Evolutionary conservation across 1,140 invertebrate species (phyloP).

Genomic region (Ephestia elutella): DNA sequence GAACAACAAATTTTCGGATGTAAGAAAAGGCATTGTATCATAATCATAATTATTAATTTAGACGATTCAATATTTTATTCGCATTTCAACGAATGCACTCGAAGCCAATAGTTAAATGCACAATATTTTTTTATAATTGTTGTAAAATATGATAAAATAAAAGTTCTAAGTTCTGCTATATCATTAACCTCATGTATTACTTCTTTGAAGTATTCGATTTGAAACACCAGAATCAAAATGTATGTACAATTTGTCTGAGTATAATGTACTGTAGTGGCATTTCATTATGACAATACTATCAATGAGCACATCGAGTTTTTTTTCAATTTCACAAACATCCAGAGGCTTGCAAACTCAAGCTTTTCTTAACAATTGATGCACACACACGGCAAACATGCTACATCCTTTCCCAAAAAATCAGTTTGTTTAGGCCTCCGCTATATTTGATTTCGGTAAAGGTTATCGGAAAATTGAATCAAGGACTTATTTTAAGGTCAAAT

Average conservation of each 20-base stretch:
- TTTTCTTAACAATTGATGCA: constrained; percentile 38
- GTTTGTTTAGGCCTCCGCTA: constrained; percentile 10
- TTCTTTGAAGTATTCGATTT: neutral
- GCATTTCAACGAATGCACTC: too few relatives aligned
- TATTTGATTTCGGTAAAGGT: constrained; percentile 1
- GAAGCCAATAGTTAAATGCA: too few relatives aligned
- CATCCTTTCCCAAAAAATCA: neutral
- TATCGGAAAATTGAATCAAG: neutral
- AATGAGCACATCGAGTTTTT: constrained; percentile 37
- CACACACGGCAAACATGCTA: constrained; percentile 57
- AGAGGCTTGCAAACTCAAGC: constrained; percentile 57
- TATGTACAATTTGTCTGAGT: constrained; percentile 14
- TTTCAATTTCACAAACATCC: constrained; percentile 47
- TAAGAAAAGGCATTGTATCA: too few relatives aligned
- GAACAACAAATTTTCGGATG: too few relatives aligned
- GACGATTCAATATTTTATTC: too few relatives aligned
- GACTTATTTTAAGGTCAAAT: neutral
- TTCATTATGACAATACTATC: constrained; percentile 23
- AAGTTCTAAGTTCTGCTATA: too few relatives aligned
- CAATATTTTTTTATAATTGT: too few relatives aligned
- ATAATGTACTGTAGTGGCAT: constrained; percentile 11
- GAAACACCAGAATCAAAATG: neutral
- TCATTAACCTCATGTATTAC: too few relatives aligned
- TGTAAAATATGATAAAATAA: too few relatives aligned
- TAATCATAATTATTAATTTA: too few relatives aligned